Evolutionary conservation across 1,140 invertebrate species (phyloP).

Genomic region (Chrysomallon squamiferum): DNA sequence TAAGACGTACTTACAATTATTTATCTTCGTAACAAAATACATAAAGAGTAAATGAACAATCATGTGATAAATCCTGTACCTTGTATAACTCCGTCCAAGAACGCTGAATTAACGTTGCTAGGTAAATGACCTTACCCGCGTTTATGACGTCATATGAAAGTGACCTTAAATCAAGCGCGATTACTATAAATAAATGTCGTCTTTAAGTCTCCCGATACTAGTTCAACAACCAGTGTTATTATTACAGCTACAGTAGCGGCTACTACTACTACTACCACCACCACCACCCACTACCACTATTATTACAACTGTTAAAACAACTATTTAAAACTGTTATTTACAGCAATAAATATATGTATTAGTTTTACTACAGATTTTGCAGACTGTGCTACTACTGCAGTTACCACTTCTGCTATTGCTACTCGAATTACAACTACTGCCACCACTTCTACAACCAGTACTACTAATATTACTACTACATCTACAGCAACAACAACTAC

Average conservation of each 20-base stretch:
- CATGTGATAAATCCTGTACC: too few species aligned
- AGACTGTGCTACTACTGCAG: background rate
- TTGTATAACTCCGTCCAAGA: too few species aligned
- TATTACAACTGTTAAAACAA: background rate
- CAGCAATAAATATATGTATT: background rate
- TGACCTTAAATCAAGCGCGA: too few species aligned
- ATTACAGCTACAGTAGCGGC: background rate
- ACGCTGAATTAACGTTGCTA: too few species aligned
- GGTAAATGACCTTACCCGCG: too few species aligned
- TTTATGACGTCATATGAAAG: too few species aligned
- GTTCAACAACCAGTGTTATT: background rate
- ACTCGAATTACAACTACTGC: background rate
- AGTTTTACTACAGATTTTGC: background rate
- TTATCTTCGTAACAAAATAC: too few species aligned
- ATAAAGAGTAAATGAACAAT: too few species aligned
- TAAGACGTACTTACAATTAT: too few species aligned
- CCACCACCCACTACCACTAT: background rate
- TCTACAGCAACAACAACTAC: background rate
- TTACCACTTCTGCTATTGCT: conserved; percentile 2
- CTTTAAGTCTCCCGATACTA: too few species aligned
- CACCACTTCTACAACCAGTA: background rate
- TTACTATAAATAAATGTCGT: too few species aligned
- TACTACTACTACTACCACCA: conserved; percentile 5
- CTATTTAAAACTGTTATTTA: background rate
- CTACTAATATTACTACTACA: background rate